phyloP scores from a whole-genome alignment of 2,797 vertebrate genomes.

The Momotus momota region DNA sequence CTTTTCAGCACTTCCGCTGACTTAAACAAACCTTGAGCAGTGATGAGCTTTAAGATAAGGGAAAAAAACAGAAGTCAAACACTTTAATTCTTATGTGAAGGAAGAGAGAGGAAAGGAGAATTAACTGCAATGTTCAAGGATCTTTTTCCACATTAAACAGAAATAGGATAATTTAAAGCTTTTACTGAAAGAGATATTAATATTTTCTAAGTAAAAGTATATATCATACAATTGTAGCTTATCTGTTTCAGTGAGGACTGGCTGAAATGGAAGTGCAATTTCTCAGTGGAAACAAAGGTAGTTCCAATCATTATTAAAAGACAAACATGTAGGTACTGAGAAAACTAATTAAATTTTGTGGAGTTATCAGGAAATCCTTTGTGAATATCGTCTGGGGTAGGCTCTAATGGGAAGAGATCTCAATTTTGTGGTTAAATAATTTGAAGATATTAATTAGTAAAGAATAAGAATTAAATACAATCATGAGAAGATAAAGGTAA shows the following conservation, averaged over 20 bases:
- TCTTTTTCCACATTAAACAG: neutral
- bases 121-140: neutral
- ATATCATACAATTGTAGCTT: neutral
- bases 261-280: neutral
- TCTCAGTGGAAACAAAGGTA: conserved; percentile 3
- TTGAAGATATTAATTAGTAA: conserved; percentile 67
- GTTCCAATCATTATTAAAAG: conserved; percentile 42
- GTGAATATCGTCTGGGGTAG: conserved; percentile 35
- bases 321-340: conserved; percentile 43
- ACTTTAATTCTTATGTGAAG: neutral
- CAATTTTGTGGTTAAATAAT: conserved; percentile 65
- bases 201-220: neutral
- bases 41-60: conserved; percentile 1
- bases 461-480: conserved; percentile 48
- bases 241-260: neutral
- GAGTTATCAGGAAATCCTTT: conserved; percentile 54
- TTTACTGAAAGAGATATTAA: neutral
- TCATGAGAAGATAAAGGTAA: conserved; percentile 14
- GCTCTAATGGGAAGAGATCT: conserved; percentile 51
- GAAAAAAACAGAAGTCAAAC: neutral
- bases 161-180: neutral
- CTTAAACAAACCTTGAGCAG: neutral
- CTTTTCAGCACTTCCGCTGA: conserved; percentile 33
- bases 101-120: neutral
- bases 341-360: conserved; percentile 69